Percentiles rank a stretch among this genome's conserved stretches.
These are phyloP conservation scores for Agonopterix arenella DNA, from an alignment of 2,888 invertebrate genomes.

Conservation along the genomic window DNA sequence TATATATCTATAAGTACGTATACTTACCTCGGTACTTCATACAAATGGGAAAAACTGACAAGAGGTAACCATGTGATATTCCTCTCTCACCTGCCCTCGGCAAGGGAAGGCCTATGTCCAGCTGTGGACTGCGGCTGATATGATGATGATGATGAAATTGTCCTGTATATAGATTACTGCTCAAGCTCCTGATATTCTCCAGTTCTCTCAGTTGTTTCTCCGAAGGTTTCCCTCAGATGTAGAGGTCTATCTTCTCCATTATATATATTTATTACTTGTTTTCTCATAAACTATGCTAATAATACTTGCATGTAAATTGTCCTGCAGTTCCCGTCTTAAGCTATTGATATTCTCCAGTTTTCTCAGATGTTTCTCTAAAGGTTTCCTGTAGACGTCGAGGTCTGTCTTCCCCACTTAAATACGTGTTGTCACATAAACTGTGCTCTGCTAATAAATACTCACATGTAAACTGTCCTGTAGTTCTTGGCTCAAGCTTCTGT, in stretches of 20 bases:
- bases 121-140: too few species aligned
- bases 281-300: too few species aligned
- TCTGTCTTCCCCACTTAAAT: slow-evolving; percentile 37
- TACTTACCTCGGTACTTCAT: too few species aligned
- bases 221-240: slow-evolving; percentile 57
- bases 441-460: slow-evolving; percentile 13
- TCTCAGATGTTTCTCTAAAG: slow-evolving; percentile 43
- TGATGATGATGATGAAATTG: too few species aligned
- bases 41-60: too few species aligned
- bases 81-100: too few species aligned
- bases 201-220: slow-evolving; percentile 50
- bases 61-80: too few species aligned
- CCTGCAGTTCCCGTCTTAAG: slow-evolving; percentile 58
- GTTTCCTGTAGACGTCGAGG: slow-evolving; percentile 57
- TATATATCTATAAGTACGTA: too few species aligned
- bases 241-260: slow-evolving; percentile 43
- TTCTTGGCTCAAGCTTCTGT: slow-evolving; percentile 53
- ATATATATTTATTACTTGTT: slow-evolving; percentile 7
- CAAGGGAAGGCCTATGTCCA: too few species aligned
- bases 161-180: slow-evolving; percentile 53
- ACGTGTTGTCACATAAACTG: too few species aligned
- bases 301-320: slow-evolving; percentile 47
- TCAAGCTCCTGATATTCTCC: slow-evolving; percentile 54
- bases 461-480: slow-evolving; percentile 59
- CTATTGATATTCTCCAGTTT: slow-evolving; percentile 59